These are phyloP conservation scores for Panulirus ornatus DNA, from an alignment of 1,140 invertebrate species.

Conservation along the genomic window DNA sequence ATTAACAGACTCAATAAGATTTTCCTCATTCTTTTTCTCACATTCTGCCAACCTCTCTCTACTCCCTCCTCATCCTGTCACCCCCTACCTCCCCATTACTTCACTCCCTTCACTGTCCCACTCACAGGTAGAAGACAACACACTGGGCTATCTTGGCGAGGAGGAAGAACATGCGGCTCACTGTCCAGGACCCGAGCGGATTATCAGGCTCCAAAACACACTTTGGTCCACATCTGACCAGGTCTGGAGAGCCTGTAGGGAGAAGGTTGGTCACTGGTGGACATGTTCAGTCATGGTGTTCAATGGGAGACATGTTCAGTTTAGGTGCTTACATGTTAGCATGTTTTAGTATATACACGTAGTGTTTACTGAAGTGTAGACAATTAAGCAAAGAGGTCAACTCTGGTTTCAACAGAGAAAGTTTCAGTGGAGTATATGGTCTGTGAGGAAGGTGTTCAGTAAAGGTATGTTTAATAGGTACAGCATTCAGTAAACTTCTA, in stretches of 20 bases:
- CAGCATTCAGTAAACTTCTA: too few species aligned
- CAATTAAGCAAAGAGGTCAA: too few species aligned
- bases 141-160: conserved; percentile 60
- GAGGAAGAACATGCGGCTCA: conserved; percentile 57
- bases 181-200: conserved; percentile 9
- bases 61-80: not conserved
- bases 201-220: not conserved
- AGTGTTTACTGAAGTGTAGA: too few species aligned
- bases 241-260: conserved; percentile 5
- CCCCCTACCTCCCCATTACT: not conserved
- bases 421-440: too few species aligned
- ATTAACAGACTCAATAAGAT: not conserved
- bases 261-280: too few species aligned
- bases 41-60: not conserved
- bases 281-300: too few species aligned
- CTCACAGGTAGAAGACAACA: conserved; percentile 57
- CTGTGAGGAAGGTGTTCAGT: not conserved
- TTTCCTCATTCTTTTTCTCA: not conserved
- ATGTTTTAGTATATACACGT: too few species aligned
- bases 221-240: conserved; percentile 5
- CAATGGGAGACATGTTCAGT: too few species aligned
- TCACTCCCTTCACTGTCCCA: not conserved
- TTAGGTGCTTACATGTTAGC: too few species aligned
- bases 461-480: not conserved
- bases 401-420: too few species aligned